A percentile compares a stretch with the other conserved stretches of the same genome.
Evolutionary conservation across 2,888 invertebrate species (phyloP).

Genomic region (Apamea epomidion): DNA sequence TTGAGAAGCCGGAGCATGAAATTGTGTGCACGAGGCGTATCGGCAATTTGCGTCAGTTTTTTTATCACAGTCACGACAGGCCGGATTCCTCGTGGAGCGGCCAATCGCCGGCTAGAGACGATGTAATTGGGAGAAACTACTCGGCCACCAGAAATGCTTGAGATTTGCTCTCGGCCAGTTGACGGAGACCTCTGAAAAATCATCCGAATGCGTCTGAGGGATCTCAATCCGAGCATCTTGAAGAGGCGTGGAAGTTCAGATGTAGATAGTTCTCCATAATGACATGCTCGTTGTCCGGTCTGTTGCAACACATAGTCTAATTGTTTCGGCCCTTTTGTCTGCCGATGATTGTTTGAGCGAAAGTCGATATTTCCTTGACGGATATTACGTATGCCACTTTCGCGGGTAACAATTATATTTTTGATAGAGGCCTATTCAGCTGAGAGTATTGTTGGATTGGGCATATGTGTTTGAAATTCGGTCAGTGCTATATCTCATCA

Average conservation of each 20-base stretch:
- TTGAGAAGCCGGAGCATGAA: conserved; percentile 87
- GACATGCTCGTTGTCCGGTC: conserved; percentile 80
- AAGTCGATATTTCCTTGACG: conserved; percentile 78
- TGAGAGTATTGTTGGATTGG: conserved; percentile 57
- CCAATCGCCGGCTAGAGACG: conserved; percentile 88
- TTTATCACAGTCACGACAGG: conserved; percentile 89
- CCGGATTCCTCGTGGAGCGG: conserved; percentile 86
- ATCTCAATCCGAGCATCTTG: conserved; percentile 61
- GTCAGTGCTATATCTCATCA: conserved; percentile 60
- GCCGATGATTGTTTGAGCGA: conserved; percentile 82
- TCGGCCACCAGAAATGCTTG: conserved; percentile 87
- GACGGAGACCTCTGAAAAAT: conserved; percentile 77
- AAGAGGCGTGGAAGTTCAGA: conserved; percentile 74
- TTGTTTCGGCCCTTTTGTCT: conserved; percentile 87
- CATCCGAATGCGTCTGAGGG: conserved; percentile 61
- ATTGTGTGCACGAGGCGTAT: conserved; percentile 90
- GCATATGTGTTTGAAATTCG: conserved; percentile 61
- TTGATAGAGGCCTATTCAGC: conserved; percentile 61
- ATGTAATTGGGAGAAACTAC: conserved; percentile 90
- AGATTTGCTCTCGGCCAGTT: conserved; percentile 81
- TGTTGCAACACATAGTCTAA: conserved; percentile 81
- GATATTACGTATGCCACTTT: conserved; percentile 76
- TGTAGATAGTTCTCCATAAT: conserved; percentile 80
- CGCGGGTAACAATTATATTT: conserved; percentile 77
- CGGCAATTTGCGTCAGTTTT: conserved; percentile 90